Evolutionary conservation across 2,113 vertebrate species (phyloP).

Genomic region (Oophaga pumilio): DNA sequence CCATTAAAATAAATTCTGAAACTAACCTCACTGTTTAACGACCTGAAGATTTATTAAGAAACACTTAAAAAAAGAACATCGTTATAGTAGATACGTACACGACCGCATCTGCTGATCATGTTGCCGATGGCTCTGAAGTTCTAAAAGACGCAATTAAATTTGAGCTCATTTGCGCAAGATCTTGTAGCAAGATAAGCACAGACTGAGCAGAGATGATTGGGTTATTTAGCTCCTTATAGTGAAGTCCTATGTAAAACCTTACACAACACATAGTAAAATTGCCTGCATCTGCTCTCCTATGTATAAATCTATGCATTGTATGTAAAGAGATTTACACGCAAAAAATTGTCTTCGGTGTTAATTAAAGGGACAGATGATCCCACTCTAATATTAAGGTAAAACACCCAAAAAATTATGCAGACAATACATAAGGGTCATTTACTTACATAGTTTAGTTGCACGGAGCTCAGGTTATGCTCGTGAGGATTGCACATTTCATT

Average conservation of each 20-base stretch:
- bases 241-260: too few species aligned
- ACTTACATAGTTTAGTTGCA: constrained; percentile 33
- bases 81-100: not conserved
- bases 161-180: not conserved
- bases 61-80: not conserved
- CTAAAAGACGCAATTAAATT: not conserved
- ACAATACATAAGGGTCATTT: not conserved
- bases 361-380: not conserved
- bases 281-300: not conserved
- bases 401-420: not conserved
- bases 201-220: not conserved
- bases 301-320: not conserved
- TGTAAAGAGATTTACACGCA: not conserved
- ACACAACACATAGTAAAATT: not conserved
- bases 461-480: not conserved
- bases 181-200: not conserved
- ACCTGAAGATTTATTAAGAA: not conserved
- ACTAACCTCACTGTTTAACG: not conserved
- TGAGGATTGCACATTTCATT: not conserved
- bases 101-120: not conserved
- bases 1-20: not conserved
- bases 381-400: not conserved
- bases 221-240: not conserved
- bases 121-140: not conserved
- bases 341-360: not conserved